phyloP scores from a whole-genome alignment of 2,113 vertebrate genomes.

The Sebastes fasciatus region DNA sequence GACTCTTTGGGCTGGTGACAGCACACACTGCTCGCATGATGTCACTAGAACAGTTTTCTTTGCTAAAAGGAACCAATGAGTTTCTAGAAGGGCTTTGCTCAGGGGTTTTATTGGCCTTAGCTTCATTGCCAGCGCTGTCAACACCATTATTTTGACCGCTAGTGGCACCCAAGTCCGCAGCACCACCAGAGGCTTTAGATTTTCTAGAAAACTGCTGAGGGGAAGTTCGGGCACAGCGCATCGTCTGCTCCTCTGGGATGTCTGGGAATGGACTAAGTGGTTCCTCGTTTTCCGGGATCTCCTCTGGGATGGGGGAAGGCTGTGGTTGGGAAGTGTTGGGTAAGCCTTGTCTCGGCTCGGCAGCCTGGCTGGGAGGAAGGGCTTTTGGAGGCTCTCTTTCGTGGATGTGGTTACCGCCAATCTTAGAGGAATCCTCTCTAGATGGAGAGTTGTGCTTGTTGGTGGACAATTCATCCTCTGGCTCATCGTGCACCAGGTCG shows the following conservation, averaged over 20 bases:
- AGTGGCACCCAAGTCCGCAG: background rate
- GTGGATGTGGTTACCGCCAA: constrained; percentile 40
- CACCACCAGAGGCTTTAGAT: background rate
- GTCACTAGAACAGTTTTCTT: constrained; percentile 3
- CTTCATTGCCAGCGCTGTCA: background rate
- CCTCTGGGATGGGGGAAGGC: constrained; percentile 42
- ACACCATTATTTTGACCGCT: background rate
- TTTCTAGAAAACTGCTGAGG: constrained; percentile 61
- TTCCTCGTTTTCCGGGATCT: constrained; percentile 29
- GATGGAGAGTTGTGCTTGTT: constrained; percentile 73
- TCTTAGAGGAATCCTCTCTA: constrained; percentile 80
- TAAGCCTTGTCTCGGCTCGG: constrained; percentile 79
- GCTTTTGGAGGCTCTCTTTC: constrained; percentile 70
- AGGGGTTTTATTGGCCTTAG: background rate
- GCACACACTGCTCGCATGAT: background rate
- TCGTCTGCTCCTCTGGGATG: constrained; percentile 77
- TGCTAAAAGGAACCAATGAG: background rate
- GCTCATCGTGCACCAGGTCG: constrained; percentile 87
- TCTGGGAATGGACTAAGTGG: constrained; percentile 69
- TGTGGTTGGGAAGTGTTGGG: constrained; percentile 61
- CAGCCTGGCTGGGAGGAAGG: constrained; percentile 70
- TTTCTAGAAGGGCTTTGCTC: background rate
- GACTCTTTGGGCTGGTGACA: background rate
- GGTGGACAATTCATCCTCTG: constrained; percentile 73
- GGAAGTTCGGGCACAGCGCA: constrained; percentile 80